Percentiles rank a stretch among this genome's conserved stretches.
Evolutionary conservation across 2,797 vertebrate species (phyloP).

Genomic region (Valencia hispanica): DNA sequence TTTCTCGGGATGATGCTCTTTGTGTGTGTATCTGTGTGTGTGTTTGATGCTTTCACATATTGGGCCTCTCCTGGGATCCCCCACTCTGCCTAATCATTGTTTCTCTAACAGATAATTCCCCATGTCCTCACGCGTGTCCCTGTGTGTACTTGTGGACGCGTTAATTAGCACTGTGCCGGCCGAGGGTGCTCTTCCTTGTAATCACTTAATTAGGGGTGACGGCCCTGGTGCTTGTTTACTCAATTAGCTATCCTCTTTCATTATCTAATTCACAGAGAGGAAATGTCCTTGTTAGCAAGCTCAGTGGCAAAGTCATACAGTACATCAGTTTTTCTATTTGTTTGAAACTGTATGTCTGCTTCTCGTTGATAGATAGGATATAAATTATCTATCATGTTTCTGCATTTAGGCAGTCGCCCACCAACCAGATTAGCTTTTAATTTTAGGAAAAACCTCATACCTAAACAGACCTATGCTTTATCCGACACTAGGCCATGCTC

Average conservation of each 20-base stretch:
- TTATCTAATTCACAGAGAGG: conserved; percentile 89
- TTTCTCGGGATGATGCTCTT: conserved; percentile 58
- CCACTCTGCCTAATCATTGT: conserved; percentile 85
- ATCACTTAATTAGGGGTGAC: conserved; percentile 99
- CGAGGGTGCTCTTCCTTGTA: conserved; percentile 86
- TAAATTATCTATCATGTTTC: background rate
- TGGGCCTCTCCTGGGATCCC: conserved; percentile 74
- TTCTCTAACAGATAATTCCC: conserved; percentile 91
- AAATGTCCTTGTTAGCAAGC: conserved; percentile 78
- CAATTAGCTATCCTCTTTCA: conserved; percentile 98
- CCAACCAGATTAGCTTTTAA: background rate
- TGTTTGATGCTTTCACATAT: conserved; percentile 42
- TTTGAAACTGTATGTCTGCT: background rate
- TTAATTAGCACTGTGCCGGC: conserved; percentile 91
- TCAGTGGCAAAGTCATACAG: conserved; percentile 40
- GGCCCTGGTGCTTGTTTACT: conserved; percentile 94
- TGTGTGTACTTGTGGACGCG: conserved; percentile 63
- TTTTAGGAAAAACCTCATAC: background rate
- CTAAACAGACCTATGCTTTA: conserved; percentile 12
- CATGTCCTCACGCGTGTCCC: conserved; percentile 71
- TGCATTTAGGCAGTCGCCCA: background rate
- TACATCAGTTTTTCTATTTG: conserved; percentile 7
- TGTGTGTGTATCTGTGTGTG: conserved; percentile 33
- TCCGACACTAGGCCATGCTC: conserved; percentile 57
- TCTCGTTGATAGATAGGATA: background rate